A percentile compares a stretch with the other conserved stretches of the same genome.
Conservation (phyloP, 23 tunicate species). For the Trididemnum miniatum region DNA sequence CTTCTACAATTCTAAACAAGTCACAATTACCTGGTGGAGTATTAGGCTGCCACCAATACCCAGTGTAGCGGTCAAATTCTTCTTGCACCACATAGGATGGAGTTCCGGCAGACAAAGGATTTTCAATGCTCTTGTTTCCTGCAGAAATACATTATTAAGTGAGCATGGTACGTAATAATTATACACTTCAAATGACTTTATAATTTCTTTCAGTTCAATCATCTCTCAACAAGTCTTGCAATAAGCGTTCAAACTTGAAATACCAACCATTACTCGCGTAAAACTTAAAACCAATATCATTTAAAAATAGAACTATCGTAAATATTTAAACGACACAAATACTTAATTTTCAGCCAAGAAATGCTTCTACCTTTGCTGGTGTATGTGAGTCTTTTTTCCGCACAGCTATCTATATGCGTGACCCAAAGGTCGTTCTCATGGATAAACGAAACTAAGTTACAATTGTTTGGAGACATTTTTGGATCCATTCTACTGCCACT, state of each 20-base stretch:
- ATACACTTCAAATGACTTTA: no score
- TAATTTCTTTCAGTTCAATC: no score
- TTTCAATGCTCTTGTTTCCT: slow-evolving; percentile 6
- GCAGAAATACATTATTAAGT: no score
- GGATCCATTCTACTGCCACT: slow-evolving; percentile 86
- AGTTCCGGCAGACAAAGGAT: slow-evolving; percentile 65
- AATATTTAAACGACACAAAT: no score
- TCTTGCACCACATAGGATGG: slow-evolving; percentile 90
- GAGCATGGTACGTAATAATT: no score
- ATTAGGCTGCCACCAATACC: slow-evolving; percentile 97
- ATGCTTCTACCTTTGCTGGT: slow-evolving; percentile 42
- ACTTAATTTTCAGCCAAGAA: no score
- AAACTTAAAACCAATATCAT: no score
- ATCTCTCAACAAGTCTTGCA: no score
- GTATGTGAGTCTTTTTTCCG: slow-evolving; percentile 58
- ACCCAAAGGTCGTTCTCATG: slow-evolving; percentile 92
- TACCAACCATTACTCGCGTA: no score
- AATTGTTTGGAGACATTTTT: slow-evolving; percentile 74
- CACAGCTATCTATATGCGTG: slow-evolving; percentile 48
- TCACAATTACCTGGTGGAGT: slow-evolving; percentile 42
- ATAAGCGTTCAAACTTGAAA: no score
- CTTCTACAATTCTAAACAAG: background rate
- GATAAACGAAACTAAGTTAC: slow-evolving; percentile 67
- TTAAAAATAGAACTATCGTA: no score
- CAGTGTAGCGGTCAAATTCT: slow-evolving; percentile 98